A percentile compares a stretch with the other conserved stretches of the same genome.
These are phyloP conservation scores for Potorous gilbertii DNA, from an alignment of 2,797 vertebrate genomes.

Conservation along the genomic window DNA sequence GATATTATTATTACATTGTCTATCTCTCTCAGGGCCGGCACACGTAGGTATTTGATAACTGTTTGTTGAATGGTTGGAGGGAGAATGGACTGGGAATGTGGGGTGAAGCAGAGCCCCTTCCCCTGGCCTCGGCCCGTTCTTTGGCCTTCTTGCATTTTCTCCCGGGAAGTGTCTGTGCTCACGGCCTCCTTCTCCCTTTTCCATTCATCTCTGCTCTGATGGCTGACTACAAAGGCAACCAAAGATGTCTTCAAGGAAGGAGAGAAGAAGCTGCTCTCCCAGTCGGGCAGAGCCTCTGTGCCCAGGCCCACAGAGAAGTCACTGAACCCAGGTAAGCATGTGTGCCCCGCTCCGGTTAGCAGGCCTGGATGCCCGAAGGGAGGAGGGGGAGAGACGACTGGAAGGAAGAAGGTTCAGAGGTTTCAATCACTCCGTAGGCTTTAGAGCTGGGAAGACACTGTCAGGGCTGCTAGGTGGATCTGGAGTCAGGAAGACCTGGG, in stretches of 20 bases:
- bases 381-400: neutral
- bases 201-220: neutral
- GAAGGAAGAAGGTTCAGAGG: neutral
- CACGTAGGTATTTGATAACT: neutral
- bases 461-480: neutral
- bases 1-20: no score
- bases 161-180: neutral
- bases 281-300: neutral
- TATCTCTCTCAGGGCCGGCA: neutral
- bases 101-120: neutral
- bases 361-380: neutral
- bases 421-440: neutral
- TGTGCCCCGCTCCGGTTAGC: neutral
- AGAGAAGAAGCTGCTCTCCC: neutral
- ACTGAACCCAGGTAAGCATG: neutral
- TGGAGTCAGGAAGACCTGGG: neutral
- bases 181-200: neutral
- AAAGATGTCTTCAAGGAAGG: neutral
- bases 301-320: neutral
- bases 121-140: neutral
- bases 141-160: neutral
- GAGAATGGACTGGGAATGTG: neutral
- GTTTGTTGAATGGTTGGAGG: neutral
- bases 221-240: neutral
- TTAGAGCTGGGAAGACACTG: neutral